phyloP scores from a whole-genome alignment of 2,113 vertebrate genomes.

The Eudorcas thomsonii region DNA sequence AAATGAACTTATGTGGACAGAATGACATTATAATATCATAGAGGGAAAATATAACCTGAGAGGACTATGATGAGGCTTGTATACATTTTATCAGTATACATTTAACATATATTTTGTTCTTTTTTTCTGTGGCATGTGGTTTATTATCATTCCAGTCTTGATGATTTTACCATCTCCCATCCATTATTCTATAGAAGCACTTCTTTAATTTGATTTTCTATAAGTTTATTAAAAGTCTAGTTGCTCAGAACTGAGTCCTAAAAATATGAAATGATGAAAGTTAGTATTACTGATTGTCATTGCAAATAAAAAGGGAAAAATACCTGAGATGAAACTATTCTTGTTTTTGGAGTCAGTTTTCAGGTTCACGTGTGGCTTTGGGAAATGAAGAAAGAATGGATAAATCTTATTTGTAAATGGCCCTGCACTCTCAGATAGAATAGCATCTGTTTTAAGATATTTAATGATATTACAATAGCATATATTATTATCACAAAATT shows the following conservation, averaged over 20 bases:
- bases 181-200: neutral
- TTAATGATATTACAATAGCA: neutral
- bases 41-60: neutral
- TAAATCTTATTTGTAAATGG: neutral
- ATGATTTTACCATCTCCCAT: neutral
- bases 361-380: neutral
- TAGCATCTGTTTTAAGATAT: neutral
- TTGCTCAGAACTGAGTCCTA: neutral
- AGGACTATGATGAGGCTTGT: neutral
- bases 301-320: neutral
- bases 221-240: neutral
- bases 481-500: neutral
- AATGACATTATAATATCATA: neutral
- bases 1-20: neutral
- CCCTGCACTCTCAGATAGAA: neutral
- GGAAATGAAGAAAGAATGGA: neutral
- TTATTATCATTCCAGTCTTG: neutral
- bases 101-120: neutral
- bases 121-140: neutral
- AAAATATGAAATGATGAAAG: neutral
- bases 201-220: neutral
- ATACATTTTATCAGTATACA: neutral
- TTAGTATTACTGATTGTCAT: neutral
- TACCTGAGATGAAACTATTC: neutral
- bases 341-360: neutral